Conservation (phyloP, 2,797 vertebrate species). For the Triplophysa yarkandensis region DNA sequence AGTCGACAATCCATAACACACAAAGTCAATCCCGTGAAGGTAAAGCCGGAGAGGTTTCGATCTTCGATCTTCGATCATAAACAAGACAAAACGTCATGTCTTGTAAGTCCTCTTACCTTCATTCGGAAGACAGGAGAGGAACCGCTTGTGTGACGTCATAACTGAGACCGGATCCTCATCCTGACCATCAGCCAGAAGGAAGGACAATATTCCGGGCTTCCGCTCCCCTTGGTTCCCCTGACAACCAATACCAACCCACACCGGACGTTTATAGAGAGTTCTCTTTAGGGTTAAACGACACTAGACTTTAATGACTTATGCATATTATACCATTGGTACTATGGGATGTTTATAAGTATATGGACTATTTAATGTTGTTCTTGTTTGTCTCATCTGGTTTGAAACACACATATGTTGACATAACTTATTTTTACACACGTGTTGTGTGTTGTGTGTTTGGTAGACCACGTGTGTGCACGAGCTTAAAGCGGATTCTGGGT, state of each 20-base stretch:
- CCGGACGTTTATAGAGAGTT: too few species aligned
- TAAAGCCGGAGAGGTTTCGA: not conserved
- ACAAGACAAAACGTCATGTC: too few species aligned
- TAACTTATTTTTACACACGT: too few species aligned
- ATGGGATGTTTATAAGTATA: too few species aligned
- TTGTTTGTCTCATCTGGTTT: too few species aligned
- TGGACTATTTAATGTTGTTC: too few species aligned
- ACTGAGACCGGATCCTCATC: slow-evolving; percentile 66
- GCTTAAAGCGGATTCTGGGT: not conserved
- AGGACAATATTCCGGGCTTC: slow-evolving; percentile 78
- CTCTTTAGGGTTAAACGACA: too few species aligned
- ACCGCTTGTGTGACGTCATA: slow-evolving; percentile 58
- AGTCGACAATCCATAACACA: slow-evolving; percentile 4
- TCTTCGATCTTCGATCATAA: slow-evolving; percentile 13
- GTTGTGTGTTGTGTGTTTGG: not conserved
- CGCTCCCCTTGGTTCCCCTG: slow-evolving; percentile 58
- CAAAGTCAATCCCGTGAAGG: slow-evolving; percentile 18
- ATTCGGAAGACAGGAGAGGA: slow-evolving; percentile 71
- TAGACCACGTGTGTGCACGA: not conserved
- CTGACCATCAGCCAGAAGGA: slow-evolving; percentile 67
- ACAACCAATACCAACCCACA: not conserved
- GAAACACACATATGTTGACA: too few species aligned
- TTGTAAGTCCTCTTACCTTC: slow-evolving; percentile 81
- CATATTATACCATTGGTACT: too few species aligned
- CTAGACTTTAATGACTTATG: not conserved